phyloP scores from a whole-genome alignment of 92 coral and sea anemone genomes.

The Diadumene lineata region DNA sequence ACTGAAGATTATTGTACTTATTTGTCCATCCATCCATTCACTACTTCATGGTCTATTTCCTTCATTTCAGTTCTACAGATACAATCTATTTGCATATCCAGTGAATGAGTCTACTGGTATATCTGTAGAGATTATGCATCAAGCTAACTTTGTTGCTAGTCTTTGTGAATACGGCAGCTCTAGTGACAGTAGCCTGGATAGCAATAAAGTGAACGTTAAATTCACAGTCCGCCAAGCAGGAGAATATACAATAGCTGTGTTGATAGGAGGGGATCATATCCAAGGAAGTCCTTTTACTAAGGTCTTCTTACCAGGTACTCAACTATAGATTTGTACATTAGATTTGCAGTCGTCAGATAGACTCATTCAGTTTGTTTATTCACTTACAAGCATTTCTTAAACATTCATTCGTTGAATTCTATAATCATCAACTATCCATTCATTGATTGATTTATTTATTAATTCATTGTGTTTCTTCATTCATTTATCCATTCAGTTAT shows the following conservation, averaged over 20 bases:
- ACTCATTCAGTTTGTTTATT: not conserved
- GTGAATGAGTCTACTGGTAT: constrained; percentile 35
- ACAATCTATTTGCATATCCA: constrained; percentile 46
- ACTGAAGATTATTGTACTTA: not conserved
- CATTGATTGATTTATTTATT: too few species aligned
- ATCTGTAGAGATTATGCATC: constrained; percentile 59
- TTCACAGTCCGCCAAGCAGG: constrained; percentile 91
- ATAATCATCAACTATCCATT: too few species aligned
- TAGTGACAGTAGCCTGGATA: constrained; percentile 19
- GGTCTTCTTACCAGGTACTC: constrained; percentile 83
- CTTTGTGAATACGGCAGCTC: constrained; percentile 69
- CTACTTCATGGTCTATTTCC: not conserved
- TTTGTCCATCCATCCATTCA: too few species aligned
- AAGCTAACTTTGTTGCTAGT: constrained; percentile 35
- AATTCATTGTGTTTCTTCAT: too few species aligned
- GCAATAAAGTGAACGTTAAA: constrained; percentile 63
- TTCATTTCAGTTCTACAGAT: constrained; percentile 62
- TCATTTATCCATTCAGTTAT: too few species aligned
- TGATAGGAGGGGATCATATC: constrained; percentile 63
- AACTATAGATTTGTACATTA: not conserved
- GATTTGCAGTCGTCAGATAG: not conserved
- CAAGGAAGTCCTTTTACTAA: constrained; percentile 82
- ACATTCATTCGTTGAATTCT: too few species aligned
- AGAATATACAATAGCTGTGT: constrained; percentile 69
- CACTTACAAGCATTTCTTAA: too few species aligned